These are phyloP conservation scores for Tapirus indicus DNA, from an alignment of 2,797 vertebrate species.

Conservation along the genomic window DNA sequence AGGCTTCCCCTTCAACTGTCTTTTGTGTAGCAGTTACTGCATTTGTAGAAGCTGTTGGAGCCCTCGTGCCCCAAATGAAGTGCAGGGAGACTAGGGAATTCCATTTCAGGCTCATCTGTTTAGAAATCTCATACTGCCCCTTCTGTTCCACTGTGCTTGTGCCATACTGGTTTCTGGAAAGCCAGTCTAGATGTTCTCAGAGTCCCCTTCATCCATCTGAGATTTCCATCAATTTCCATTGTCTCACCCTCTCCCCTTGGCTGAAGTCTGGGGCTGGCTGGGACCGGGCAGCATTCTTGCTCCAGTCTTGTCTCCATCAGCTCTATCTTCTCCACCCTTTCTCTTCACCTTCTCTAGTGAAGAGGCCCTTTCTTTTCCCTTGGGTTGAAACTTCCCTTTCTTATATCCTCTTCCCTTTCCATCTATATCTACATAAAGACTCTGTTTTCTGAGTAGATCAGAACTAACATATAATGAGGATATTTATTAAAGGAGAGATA, in stretches of 20 bases:
- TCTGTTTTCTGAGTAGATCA: not conserved
- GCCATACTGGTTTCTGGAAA: not conserved
- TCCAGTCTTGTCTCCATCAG: not conserved
- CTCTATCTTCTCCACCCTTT: not conserved
- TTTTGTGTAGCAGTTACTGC: not conserved
- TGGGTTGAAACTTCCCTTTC: not conserved
- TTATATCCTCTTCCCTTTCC: not conserved
- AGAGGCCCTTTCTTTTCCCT: not conserved
- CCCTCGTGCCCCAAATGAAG: not conserved
- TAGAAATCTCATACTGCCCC: not conserved
- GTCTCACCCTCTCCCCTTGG: not conserved
- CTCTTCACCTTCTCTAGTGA: not conserved
- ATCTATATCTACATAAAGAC: not conserved
- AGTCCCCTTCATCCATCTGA: not conserved
- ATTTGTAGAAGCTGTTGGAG: not conserved
- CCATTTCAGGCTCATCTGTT: not conserved
- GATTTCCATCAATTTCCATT: not conserved
- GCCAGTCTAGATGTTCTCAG: not conserved
- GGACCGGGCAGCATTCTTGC: not conserved
- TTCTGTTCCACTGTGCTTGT: not conserved
- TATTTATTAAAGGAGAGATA: not conserved
- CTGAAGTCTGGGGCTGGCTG: not conserved
- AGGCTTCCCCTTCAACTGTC: not conserved
- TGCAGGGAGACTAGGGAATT: no score
- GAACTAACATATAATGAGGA: not conserved